Base-by-base conservation (phyloP, 2,888 invertebrate species). In the Temnothorax rugatulus region DNA sequence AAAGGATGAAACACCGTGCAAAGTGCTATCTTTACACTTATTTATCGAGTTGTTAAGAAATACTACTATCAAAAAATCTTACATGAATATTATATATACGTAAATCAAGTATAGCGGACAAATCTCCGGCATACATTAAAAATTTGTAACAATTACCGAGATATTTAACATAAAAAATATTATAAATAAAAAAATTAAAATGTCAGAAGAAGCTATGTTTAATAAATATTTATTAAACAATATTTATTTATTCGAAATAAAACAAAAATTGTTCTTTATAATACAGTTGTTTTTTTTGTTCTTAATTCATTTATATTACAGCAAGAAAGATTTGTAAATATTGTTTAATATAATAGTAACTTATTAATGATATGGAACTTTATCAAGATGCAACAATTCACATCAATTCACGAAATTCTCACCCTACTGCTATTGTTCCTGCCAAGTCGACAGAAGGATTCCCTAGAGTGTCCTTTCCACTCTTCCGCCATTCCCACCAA, bases 391-490 rank as follows among this genome's bases (percentile, higher is more conserved):
- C 86, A 89, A 87, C 86, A 89, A 87, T 89, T 89, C 86, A 57
- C 83, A 82, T 59, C 64, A 86, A 82, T 86, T 79, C 83, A 79
- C 82, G 71, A 83, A 68, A 84, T 87, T 87, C 81, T 73, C 50
- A 29, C 47, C 21, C 44, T 18, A 21, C 18, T 11, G 52, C 50
- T 63, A 69, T 73, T 77, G 66, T 54, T 64, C 21, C 21, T 25
- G 63, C 73, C 75, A 82, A 69, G 52, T 77, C 44, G 59, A n/a
- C 85, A 47, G 47, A 68, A 83, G 52, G 41, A 81, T 86, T 89
- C 91, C 92, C 91, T 74, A 8, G 90, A 86, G 91, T 87, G 84
- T 89, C 88, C 84, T 91, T 87, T 87, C 86, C 64, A 64, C 82
- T 83, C 84, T 50, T 44, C 81, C 86, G 83, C 86, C 73, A 54